Evolutionary conservation across 1,140 invertebrate genomes (phyloP), one percentile per base, ranked within the genome.

Genomic region (Heterodera schachtii): DNA sequence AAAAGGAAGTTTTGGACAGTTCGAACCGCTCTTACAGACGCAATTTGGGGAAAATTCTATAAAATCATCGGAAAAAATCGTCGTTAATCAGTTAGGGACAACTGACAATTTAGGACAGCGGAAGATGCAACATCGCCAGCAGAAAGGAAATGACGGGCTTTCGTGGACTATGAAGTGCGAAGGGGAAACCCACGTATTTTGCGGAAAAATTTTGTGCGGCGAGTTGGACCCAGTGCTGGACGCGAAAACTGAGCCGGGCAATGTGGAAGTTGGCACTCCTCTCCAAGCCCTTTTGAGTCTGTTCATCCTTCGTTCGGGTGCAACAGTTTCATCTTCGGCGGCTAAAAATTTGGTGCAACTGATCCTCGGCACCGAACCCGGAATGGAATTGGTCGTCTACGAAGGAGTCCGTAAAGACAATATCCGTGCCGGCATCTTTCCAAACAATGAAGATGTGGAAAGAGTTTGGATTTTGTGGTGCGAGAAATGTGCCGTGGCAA

Each of bases 401-500:
- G 73, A 31, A 41, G 73, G 60, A 11, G 43, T 57, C n/a, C 49
- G 73, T 1, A 41, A 41, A 11, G 73, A 75, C 43, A 75, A 49
- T 0, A 41, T 75, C 3, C 49, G 60, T 31, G 60, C 47, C 1
- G 73, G 73, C 11, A 11, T 41, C 11, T 75, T 75, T 46, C 73
- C 73, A 11, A 41, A 46, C 1, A 44, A 75, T n/a, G 8, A 13
- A 1, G 47, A 75, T 9, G 31, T 75, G 7, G 73, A 75, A 41
- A 11, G 8, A 16, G n/a, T 60, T 46, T 13, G 49, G 49, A 31
- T 44, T 0, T 21, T 47, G 49, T 75, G 73, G 73, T 3, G n/a
- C 31, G 73, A 75, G 31, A 31, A 75, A 21, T 46, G 73, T 13
- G 11, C 49, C 31, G 73, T 57, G 21, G 73, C 73, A n/a, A 75